Percentiles rank a stretch among this genome's conserved stretches.
Evolutionary conservation across 2,888 invertebrate species (phyloP).

Genomic region (Tuta absoluta): DNA sequence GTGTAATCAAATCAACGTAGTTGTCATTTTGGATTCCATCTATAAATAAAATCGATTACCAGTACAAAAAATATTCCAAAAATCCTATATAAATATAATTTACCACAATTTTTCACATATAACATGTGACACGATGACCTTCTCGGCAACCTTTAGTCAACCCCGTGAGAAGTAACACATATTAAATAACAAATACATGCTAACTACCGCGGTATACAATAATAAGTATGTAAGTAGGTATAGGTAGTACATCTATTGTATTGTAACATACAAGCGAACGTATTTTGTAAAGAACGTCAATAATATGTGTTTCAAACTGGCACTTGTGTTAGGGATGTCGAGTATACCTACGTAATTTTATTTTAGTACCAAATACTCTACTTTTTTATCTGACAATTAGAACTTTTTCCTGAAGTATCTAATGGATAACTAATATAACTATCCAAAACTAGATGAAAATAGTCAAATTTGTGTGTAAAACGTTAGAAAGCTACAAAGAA

Average conservation of each 20-base stretch:
- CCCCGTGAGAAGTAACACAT: neutral
- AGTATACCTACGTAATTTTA: neutral
- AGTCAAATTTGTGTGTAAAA: no score
- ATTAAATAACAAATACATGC: neutral
- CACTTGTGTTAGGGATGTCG: neutral
- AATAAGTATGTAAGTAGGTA: neutral
- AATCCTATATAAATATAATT: no score
- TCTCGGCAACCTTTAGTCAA: conserved; percentile 8
- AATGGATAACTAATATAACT: no score
- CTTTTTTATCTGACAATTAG: no score
- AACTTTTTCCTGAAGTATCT: no score
- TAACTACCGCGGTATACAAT: neutral
- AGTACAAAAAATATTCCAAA: no score
- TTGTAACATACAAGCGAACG: neutral
- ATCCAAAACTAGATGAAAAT: no score
- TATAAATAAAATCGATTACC: no score
- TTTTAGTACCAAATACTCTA: no score
- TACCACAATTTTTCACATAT: neutral
- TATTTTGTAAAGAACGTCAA: neutral
- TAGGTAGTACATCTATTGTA: neutral
- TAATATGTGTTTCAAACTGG: neutral
- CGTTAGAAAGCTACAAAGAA: no score
- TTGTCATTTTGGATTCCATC: no score
- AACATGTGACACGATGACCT: conserved; percentile 1
- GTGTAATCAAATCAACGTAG: no score